Percentiles rank a stretch among this genome's conserved stretches.
Evolutionary conservation across 2,797 vertebrate species (phyloP).

Genomic region (Cottoperca gobio): DNA sequence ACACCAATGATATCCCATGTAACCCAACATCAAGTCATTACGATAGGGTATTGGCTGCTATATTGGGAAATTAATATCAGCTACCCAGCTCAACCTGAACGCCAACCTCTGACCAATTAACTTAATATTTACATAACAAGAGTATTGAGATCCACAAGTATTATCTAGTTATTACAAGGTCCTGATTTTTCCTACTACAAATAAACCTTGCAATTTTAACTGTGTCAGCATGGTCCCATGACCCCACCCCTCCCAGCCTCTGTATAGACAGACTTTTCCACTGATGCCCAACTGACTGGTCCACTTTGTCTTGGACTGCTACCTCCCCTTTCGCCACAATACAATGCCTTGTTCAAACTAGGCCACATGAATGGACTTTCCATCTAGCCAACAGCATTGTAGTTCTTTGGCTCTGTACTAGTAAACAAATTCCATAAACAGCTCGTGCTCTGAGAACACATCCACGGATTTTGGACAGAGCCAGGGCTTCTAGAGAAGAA

Average conservation of each 20-base stretch:
- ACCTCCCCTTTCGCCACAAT: conserved; percentile 68
- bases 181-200: neutral
- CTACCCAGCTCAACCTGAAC: conserved; percentile 29
- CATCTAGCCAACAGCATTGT: conserved; percentile 51
- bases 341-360: conserved; percentile 77
- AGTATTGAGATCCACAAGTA: neutral
- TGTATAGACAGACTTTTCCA: conserved; percentile 34
- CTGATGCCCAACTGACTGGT: conserved; percentile 57
- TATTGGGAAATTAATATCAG: conserved; percentile 34
- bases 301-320: conserved; percentile 66
- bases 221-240: conserved; percentile 26
- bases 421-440: conserved; percentile 72
- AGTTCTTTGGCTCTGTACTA: conserved; percentile 56
- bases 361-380: conserved; percentile 75
- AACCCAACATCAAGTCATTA: conserved; percentile 9
- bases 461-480: neutral
- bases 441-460: conserved; percentile 20
- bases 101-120: neutral
- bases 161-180: neutral
- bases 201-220: conserved; percentile 3
- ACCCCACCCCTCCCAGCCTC: neutral
- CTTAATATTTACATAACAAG: neutral
- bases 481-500: conserved; percentile 12
- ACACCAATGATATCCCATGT: conserved; percentile 17
- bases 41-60: conserved; percentile 31